Evolutionary conservation across 2,888 invertebrate genomes (phyloP), one percentile per base, ranked within the genome.

Genomic region (Pantelozetes paolii): DNA sequence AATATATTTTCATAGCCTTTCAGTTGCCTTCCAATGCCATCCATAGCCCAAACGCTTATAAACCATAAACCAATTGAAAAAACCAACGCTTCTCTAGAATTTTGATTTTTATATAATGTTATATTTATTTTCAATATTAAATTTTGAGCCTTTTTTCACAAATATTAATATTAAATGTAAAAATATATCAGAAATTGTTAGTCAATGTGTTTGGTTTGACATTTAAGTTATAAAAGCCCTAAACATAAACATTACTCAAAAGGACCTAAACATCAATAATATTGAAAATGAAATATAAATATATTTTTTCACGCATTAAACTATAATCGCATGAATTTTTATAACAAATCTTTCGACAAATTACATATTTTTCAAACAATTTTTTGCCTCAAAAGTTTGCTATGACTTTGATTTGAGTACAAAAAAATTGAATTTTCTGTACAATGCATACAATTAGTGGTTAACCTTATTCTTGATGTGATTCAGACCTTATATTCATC

Each of bases 101-200:
- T 50, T 3, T 23, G 50, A 50, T 50, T 50, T n/a, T 20, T 20
- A 23, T 50, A 50, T 50, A 45, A 45, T n/a, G n/a, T 45, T 45
- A 18, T 45, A 45, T 50, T 50, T 50, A 50, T 50, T 50, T 20
- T 45, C 45, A 45, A 50, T 50, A 23, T 50, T n/a, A 20, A n/a
- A 50, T 5, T 50, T 40, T 36, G 2, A n/a, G n/a, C 6, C 20
- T 20, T 5, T 64, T 64, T 32, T 23, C 13, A 20, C 13, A 36
- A 64, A 64, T 64, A 64, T 64, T 64, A 64, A 64, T 64, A 64
- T 64, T 64, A n/a, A 64, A 64, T 36, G 59, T 20, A 30, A n/a
- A n/a, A 50, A 50, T 20, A 26, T 59, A 59, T 59, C 59, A 59
- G 8, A 32, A 28, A 30, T 59, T 59, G 50, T 50, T 50, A 50